Conservation (phyloP, 2,888 invertebrate genomes). For the Fragum fragum region DNA sequence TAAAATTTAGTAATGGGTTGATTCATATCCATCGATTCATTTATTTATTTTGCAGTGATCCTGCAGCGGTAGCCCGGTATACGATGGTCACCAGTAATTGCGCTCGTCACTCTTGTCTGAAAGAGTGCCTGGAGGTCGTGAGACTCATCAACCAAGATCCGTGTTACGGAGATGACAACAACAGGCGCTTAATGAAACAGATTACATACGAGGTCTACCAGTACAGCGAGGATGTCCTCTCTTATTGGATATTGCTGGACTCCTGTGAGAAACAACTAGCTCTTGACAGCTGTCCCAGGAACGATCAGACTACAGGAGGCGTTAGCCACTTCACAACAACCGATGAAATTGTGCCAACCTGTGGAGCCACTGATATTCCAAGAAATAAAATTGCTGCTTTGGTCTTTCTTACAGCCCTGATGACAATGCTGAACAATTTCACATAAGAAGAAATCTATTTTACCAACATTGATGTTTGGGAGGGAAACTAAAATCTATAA, state of each 20-base stretch:
- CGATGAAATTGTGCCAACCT: background rate
- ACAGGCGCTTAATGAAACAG: background rate
- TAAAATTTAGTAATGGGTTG: too few relatives aligned
- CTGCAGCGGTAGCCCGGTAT: background rate
- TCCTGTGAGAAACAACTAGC: background rate
- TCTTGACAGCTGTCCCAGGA: background rate
- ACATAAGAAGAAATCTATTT: too few relatives aligned
- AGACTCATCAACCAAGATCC: slow-evolving; percentile 11
- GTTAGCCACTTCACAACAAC: background rate
- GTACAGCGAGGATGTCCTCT: background rate
- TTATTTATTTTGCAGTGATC: background rate
- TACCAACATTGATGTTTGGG: too few relatives aligned
- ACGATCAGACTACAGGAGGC: background rate
- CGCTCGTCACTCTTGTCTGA: background rate
- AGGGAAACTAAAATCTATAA: too few relatives aligned
- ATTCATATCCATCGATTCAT: background rate
- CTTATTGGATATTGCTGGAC: background rate
- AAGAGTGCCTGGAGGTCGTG: background rate
- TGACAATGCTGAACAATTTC: background rate
- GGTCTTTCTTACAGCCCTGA: background rate
- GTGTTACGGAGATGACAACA: slow-evolving; percentile 2
- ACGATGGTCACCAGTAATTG: background rate
- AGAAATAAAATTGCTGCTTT: background rate
- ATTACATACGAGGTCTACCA: background rate
- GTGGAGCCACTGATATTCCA: background rate